Evolutionary conservation across 2,888 invertebrate species (phyloP).

Genomic region (Octonoba sinensis): DNA sequence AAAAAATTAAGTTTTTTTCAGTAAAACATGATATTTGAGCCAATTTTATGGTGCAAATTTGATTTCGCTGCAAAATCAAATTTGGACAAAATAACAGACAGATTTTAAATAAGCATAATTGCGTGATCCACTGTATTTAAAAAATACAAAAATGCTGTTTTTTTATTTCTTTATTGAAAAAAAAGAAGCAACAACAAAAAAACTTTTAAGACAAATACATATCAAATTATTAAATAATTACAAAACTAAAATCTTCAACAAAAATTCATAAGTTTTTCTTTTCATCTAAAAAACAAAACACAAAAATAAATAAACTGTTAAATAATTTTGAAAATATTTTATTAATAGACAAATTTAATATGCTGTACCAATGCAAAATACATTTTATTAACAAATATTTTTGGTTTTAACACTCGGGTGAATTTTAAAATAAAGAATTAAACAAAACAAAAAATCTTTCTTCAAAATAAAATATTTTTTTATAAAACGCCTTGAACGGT

Average conservation of each 20-base stretch:
- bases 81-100: no score
- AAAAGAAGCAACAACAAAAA: no score
- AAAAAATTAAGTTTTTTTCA: no score
- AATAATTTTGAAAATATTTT: background rate
- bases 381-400: background rate
- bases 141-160: no score
- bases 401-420: no score
- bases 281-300: slow-evolving; percentile 30
- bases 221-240: slow-evolving; percentile 16
- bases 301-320: background rate
- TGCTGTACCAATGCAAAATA: background rate
- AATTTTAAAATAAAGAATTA: background rate
- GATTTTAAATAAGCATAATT: no score
- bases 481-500: no score
- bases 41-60: no score
- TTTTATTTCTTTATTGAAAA: no score
- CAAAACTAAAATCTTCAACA: background rate
- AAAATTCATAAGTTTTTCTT: slow-evolving; percentile 22
- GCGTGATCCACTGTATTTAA: no score
- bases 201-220: background rate
- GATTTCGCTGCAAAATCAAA: no score
- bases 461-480: background rate
- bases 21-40: no score
- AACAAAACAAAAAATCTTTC: background rate
- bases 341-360: background rate